A percentile compares a stretch with the other conserved stretches of the same genome.
These are phyloP conservation scores for Romanomermis culicivorax DNA, from an alignment of 2,888 invertebrate species.

Conservation along the genomic window DNA sequence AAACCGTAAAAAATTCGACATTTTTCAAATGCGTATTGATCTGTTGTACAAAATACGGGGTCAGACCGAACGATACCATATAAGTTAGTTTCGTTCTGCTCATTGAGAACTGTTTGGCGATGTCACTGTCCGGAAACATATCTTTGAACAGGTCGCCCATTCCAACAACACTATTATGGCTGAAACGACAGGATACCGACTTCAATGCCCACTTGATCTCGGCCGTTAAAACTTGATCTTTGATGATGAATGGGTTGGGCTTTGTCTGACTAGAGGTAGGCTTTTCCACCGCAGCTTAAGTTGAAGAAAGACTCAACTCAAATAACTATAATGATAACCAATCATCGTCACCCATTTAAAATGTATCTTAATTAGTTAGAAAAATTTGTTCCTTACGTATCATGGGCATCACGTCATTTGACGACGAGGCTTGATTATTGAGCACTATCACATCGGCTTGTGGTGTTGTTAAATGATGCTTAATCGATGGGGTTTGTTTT, in stretches of 20 bases:
- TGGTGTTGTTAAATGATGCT: no score
- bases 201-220: not conserved
- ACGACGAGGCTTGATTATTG: no score
- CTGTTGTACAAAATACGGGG: slow-evolving; percentile 13
- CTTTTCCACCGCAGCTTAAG: no score
- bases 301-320: no score
- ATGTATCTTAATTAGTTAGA: no score
- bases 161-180: not conserved
- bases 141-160: not conserved
- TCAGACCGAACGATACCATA: slow-evolving; percentile 12
- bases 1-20: slow-evolving; percentile 12
- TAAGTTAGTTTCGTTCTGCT: slow-evolving; percentile 9
- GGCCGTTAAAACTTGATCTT: not conserved
- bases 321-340: no score
- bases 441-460: no score
- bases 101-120: slow-evolving; percentile 8
- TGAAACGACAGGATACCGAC: not conserved
- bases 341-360: no score
- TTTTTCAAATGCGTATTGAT: slow-evolving; percentile 8
- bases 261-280: no score
- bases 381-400: no score
- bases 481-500: no score
- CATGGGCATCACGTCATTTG: no score
- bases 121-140: slow-evolving; percentile 12
- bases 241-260: not conserved